These are phyloP conservation scores for Decapterus maruadsi DNA, from an alignment of 2,797 vertebrate species.

Conservation along the genomic window DNA sequence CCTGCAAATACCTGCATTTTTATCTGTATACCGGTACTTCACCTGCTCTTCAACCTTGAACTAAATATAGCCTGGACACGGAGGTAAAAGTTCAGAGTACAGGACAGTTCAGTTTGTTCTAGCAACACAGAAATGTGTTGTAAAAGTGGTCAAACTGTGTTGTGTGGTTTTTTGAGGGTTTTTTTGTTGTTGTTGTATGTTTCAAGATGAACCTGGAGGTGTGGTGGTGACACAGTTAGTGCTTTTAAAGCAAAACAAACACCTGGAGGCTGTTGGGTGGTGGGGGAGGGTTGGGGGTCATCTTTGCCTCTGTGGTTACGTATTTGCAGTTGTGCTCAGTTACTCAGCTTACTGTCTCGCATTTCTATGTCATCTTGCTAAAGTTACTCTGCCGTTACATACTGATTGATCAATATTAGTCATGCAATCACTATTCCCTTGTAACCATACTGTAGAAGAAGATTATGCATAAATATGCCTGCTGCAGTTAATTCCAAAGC, in stretches of 20 bases:
- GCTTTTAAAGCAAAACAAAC: constrained; percentile 58
- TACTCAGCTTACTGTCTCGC: constrained; percentile 38
- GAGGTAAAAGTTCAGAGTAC: constrained; percentile 50
- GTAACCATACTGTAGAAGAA: constrained; percentile 44
- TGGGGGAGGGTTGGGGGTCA: neutral
- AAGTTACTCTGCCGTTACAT: constrained; percentile 39
- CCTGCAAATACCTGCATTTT: constrained; percentile 47
- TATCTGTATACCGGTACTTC: constrained; percentile 32
- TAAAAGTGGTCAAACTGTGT: constrained; percentile 18
- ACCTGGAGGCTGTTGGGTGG: constrained; percentile 33
- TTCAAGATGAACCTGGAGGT: constrained; percentile 34
- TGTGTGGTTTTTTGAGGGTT: neutral
- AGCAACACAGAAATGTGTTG: neutral
- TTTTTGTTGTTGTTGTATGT: constrained; percentile 29
- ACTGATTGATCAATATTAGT: constrained; percentile 34
- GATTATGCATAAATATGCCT: constrained; percentile 21
- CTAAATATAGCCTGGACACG: constrained; percentile 31
- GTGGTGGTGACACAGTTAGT: constrained; percentile 47
- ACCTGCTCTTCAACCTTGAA: constrained; percentile 45
- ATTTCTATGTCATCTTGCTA: constrained; percentile 35
- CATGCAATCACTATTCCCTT: constrained; percentile 25
- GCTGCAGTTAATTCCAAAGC: constrained; percentile 4
- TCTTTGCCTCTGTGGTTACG: constrained; percentile 49
- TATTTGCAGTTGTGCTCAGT: constrained; percentile 45
- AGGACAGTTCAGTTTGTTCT: neutral